A percentile compares a stretch with the other conserved stretches of the same genome.
Evolutionary conservation across 2,797 vertebrate genomes (phyloP).

Genomic region (Artibeus jamaicensis): DNA sequence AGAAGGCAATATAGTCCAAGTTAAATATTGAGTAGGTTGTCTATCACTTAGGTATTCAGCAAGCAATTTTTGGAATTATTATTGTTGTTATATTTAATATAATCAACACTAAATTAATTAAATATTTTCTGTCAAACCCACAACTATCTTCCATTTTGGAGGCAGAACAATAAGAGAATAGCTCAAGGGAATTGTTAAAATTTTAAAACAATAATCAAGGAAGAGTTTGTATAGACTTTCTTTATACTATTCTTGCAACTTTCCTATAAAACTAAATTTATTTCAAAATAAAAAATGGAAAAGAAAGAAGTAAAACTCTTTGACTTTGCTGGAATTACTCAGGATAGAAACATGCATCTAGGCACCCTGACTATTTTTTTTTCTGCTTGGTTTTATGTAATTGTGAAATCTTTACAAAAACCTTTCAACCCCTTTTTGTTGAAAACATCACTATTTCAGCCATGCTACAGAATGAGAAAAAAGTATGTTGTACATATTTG

Average conservation of each 20-base stretch:
- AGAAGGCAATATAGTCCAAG: not conserved
- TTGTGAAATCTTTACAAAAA: not conserved
- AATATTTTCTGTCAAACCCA: not conserved
- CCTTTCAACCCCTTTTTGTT: not conserved
- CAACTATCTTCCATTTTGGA: not conserved
- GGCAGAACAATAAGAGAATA: not conserved
- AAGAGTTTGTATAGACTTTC: not conserved
- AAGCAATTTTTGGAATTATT: not conserved
- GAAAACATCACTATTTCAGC: not conserved
- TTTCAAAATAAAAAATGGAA: not conserved
- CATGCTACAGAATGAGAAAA: not conserved
- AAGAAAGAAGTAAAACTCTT: not conserved
- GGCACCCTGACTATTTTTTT: not conserved
- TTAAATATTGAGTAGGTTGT: not conserved
- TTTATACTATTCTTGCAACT: not conserved
- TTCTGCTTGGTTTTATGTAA: not conserved
- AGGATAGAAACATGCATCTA: not conserved
- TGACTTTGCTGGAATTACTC: not conserved
- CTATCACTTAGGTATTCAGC: not conserved
- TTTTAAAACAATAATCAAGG: not conserved
- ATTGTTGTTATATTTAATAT: not conserved
- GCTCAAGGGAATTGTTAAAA: not conserved
- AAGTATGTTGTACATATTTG: not conserved
- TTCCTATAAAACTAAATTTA: not conserved
- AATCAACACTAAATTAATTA: not conserved